Percentiles rank a stretch among this genome's conserved stretches.
Conservation (phyloP, 1,140 invertebrate genomes). For the Drosophila bifasciata region DNA sequence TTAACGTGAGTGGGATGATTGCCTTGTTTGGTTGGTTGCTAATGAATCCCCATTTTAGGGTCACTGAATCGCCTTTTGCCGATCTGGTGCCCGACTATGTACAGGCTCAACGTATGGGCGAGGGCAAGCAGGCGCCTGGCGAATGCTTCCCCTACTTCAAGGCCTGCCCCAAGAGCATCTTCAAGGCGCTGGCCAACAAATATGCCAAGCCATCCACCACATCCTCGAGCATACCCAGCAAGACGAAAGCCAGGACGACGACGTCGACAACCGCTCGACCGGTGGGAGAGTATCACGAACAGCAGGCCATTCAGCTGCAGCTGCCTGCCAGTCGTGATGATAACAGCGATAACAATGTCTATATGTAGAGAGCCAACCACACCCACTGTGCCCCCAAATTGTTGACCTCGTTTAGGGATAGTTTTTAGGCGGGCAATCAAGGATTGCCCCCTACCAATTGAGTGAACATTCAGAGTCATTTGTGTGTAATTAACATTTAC, state of each 20-base stretch:
- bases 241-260: conserved; percentile 35
- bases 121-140: conserved; percentile 85
- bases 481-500: conserved; percentile 69
- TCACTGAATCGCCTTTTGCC: conserved; percentile 91
- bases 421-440: conserved; percentile 40
- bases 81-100: conserved; percentile 90
- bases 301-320: conserved; percentile 65
- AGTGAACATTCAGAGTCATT: conserved; percentile 78
- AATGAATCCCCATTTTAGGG: conserved; percentile 85
- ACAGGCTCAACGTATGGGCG: conserved; percentile 90
- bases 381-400: conserved; percentile 10
- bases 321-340: conserved; percentile 37
- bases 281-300: conserved; percentile 66
- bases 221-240: neutral
- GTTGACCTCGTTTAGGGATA: conserved; percentile 47
- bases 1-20: conserved; percentile 87
- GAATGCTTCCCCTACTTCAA: conserved; percentile 94
- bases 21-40: neutral
- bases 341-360: conserved; percentile 48
- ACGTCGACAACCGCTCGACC: conserved; percentile 42
- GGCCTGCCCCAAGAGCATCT: conserved; percentile 92
- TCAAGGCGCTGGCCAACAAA: conserved; percentile 86
- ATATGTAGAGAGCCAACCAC: conserved; percentile 50
- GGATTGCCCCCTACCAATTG: conserved; percentile 42
- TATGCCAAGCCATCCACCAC: conserved; percentile 85